A percentile compares a stretch with the other conserved stretches of the same genome.
Evolutionary conservation across 2,113 vertebrate genomes (phyloP).

Genomic region (Fukomys damarensis): DNA sequence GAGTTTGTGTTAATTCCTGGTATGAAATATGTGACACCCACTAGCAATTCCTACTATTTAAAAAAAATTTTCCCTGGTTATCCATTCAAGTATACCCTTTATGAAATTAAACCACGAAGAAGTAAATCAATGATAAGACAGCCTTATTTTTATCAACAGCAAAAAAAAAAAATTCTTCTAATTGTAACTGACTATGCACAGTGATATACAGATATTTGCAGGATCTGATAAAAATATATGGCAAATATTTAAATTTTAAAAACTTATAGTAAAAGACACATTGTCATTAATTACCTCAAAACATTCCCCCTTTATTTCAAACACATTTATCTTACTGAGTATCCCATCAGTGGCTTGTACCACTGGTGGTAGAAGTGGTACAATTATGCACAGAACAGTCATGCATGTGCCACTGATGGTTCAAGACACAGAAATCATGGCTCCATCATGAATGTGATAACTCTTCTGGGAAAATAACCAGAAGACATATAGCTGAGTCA

Average conservation of each 20-base stretch:
- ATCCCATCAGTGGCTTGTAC: not conserved
- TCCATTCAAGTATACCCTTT: slow-evolving; percentile 22
- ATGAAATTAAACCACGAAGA: slow-evolving; percentile 35
- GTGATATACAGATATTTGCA: not conserved
- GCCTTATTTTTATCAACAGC: not conserved
- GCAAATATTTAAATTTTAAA: not conserved
- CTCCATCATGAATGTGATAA: not conserved
- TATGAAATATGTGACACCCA: not conserved
- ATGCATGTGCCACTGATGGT: not conserved
- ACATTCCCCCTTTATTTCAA: not conserved
- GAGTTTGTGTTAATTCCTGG: not conserved
- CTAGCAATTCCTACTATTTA: not conserved
- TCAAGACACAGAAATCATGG: not conserved
- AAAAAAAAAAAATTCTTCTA: slow-evolving; percentile 24
- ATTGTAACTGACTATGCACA: not conserved
- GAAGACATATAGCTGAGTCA: not conserved
- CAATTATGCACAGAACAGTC: not conserved
- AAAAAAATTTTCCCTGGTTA: slow-evolving; percentile 8
- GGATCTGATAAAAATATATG: not conserved
- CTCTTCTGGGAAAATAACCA: not conserved
- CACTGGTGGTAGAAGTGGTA: not conserved
- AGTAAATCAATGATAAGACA: not conserved
- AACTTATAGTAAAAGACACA: not conserved
- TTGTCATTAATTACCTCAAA: not conserved
- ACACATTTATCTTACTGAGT: not conserved